A percentile compares a stretch with the other conserved stretches of the same genome.
These are phyloP conservation scores for Varroa destructor DNA, from an alignment of 1,140 invertebrate species.

Conservation along the genomic window DNA sequence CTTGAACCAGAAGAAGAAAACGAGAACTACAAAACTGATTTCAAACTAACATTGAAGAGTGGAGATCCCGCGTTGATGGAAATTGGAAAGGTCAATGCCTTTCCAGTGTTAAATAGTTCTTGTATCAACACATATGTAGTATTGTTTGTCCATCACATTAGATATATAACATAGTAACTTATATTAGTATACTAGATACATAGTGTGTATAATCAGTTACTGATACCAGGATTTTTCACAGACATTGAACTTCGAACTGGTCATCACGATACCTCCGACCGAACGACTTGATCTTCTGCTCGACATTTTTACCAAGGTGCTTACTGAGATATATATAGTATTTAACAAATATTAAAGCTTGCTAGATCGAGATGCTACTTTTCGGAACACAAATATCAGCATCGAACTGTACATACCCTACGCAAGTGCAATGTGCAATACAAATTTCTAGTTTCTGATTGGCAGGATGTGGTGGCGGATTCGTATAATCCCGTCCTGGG, in stretches of 20 bases:
- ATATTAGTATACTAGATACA: too few species aligned
- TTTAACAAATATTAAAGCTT: too few species aligned
- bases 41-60: constrained; percentile 19
- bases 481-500: constrained; percentile 21
- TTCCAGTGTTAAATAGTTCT: too few species aligned
- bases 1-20: constrained; percentile 8
- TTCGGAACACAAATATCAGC: too few species aligned
- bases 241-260: constrained; percentile 20
- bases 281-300: constrained; percentile 20
- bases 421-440: too few species aligned
- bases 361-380: too few species aligned
- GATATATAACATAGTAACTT: too few species aligned
- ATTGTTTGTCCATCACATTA: too few species aligned
- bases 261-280: background rate
- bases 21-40: constrained; percentile 19
- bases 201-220: background rate
- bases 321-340: too few species aligned
- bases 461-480: constrained; percentile 21
- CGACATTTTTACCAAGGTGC: constrained; percentile 19
- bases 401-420: too few species aligned
- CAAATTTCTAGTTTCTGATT: background rate
- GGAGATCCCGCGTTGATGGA: constrained; percentile 8
- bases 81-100: background rate
- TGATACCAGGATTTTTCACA: background rate
- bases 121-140: too few species aligned